These are phyloP conservation scores for Leucopsar rothschildi DNA, from an alignment of 2,113 vertebrate genomes.

Conservation along the genomic window DNA sequence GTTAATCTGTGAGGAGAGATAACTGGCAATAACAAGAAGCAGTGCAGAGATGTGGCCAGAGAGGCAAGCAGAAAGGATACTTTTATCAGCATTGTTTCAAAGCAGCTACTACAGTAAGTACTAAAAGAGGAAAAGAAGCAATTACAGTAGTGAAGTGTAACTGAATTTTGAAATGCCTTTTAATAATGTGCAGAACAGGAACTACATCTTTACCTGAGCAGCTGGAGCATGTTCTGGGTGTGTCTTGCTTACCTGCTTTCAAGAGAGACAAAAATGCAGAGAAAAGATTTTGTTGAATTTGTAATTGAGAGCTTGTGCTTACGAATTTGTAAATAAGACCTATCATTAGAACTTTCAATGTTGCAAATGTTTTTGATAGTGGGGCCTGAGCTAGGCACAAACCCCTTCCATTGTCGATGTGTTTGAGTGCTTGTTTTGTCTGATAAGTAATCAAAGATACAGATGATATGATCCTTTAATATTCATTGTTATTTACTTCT, in stretches of 20 bases:
- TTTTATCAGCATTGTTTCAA: constrained; percentile 30
- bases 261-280: not conserved
- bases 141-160: not conserved
- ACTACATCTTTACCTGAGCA: not conserved
- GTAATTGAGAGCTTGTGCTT: not conserved
- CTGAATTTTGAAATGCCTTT: not conserved
- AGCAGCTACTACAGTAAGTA: constrained; percentile 26
- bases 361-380: not conserved
- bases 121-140: not conserved
- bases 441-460: not conserved
- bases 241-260: not conserved
- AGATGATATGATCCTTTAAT: not conserved
- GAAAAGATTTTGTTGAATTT: not conserved
- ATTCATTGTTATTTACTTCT: constrained; percentile 30
- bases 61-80: not conserved
- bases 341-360: not conserved
- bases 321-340: not conserved
- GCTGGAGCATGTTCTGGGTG: not conserved
- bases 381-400: not conserved
- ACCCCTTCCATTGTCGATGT: not conserved
- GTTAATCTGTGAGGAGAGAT: not conserved
- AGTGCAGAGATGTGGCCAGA: not conserved
- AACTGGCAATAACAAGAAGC: not conserved
- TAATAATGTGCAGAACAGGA: not conserved
- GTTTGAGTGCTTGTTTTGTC: not conserved